These are phyloP conservation scores for Microcebus griseorufus DNA, from an alignment of 2,113 vertebrate genomes.

Conservation along the genomic window DNA sequence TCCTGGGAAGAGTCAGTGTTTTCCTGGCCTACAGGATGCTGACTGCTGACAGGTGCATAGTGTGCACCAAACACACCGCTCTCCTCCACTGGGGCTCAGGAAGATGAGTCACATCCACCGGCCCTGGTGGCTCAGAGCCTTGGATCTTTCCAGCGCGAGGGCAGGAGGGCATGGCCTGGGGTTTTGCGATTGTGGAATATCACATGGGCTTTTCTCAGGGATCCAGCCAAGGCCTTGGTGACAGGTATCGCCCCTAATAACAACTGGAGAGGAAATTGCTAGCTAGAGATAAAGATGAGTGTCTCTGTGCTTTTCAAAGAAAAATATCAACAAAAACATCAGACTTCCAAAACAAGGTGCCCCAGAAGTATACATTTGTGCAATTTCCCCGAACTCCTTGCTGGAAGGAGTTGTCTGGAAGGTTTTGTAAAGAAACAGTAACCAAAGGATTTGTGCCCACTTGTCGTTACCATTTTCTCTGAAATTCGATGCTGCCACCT, in stretches of 20 bases:
- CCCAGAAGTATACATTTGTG: neutral
- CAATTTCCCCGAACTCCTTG: neutral
- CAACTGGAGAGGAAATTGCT: slow-evolving; percentile 67
- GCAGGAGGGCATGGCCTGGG: neutral
- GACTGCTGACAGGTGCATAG: slow-evolving; percentile 60
- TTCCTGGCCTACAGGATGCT: slow-evolving; percentile 76
- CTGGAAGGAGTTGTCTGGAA: neutral
- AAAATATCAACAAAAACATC: neutral
- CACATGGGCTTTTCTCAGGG: slow-evolving; percentile 10
- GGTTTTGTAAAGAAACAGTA: slow-evolving; percentile 34
- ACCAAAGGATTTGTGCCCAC: neutral
- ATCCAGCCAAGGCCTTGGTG: neutral
- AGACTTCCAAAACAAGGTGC: neutral
- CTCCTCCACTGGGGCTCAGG: slow-evolving; percentile 46
- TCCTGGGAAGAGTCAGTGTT: slow-evolving; percentile 59
- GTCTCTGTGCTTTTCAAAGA: slow-evolving; percentile 39
- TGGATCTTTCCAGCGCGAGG: slow-evolving; percentile 13
- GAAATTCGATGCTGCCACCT: neutral
- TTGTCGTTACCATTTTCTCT: neutral
- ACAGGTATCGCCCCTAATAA: slow-evolving; percentile 57
- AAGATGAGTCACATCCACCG: slow-evolving; percentile 74
- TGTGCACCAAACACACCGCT: neutral
- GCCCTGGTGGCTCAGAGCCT: neutral
- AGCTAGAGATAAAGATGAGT: slow-evolving; percentile 65
- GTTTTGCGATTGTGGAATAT: neutral